phyloP scores from a whole-genome alignment of 2,888 invertebrate species.

The Argyresthia goedartella region DNA sequence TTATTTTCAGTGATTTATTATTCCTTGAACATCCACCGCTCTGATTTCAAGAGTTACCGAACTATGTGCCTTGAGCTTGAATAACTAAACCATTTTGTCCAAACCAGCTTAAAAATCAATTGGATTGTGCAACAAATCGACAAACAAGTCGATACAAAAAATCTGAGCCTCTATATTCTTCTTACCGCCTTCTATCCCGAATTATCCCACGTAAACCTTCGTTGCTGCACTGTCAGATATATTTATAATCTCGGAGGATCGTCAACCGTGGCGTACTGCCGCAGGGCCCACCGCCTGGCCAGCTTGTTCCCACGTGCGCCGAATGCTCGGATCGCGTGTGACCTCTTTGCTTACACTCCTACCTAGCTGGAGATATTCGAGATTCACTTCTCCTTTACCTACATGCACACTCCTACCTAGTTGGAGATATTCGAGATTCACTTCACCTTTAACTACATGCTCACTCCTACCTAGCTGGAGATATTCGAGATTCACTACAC shows the following conservation, averaged over 20 bases:
- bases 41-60: too few relatives aligned
- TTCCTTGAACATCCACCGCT: too few relatives aligned
- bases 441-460: neutral
- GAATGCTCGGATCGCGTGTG: conserved; percentile 68
- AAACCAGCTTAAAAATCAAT: too few relatives aligned
- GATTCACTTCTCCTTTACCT: too few relatives aligned
- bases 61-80: too few relatives aligned
- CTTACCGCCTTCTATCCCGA: conserved; percentile 8
- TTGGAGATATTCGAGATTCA: neutral
- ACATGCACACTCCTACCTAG: neutral
- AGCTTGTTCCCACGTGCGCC: conserved; percentile 64
- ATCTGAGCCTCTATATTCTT: too few relatives aligned
- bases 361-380: neutral
- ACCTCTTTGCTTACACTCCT: conserved; percentile 29
- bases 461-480: neutral
- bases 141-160: too few relatives aligned
- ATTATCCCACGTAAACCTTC: conserved; percentile 28
- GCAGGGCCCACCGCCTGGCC: conserved; percentile 51
- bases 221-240: conserved; percentile 53
- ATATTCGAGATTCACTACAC: neutral
- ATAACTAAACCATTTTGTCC: too few relatives aligned
- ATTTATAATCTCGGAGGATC: conserved; percentile 40
- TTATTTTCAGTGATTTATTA: too few relatives aligned
- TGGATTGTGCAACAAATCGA: too few relatives aligned
- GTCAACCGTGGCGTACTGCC: conserved; percentile 62